phyloP scores from a whole-genome alignment of 2,888 invertebrate genomes.

The Cordilura impudica region DNA sequence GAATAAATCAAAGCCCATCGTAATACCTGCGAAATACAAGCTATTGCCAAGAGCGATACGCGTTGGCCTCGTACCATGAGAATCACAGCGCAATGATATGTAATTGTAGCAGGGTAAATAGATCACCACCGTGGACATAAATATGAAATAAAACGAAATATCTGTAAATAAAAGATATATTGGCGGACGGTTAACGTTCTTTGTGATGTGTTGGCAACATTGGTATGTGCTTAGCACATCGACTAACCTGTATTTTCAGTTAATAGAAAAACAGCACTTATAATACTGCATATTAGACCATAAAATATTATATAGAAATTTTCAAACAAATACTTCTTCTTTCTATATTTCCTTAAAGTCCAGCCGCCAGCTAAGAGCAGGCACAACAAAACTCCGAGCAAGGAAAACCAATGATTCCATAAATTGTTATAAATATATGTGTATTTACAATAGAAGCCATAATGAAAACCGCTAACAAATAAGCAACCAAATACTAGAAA shows the following conservation, averaged over 20 bases:
- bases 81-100: conserved; percentile 70
- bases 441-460: conserved; percentile 72
- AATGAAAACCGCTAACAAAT: conserved; percentile 69
- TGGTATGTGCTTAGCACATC: background rate
- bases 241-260: conserved; percentile 70
- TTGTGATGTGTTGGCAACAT: too few species aligned
- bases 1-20: conserved; percentile 68
- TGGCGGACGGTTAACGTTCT: too few species aligned
- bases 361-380: conserved; percentile 67
- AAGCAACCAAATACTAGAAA: conserved; percentile 68
- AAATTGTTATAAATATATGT: conserved; percentile 70
- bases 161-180: conserved; percentile 62
- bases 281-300: conserved; percentile 70
- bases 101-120: conserved; percentile 70
- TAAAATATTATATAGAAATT: conserved; percentile 73
- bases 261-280: conserved; percentile 71
- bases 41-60: conserved; percentile 70
- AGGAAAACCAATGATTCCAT: conserved; percentile 71
- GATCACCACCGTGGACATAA: conserved; percentile 68
- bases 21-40: conserved; percentile 66
- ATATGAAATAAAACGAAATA: conserved; percentile 71
- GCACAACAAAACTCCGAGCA: conserved; percentile 63
- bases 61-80: conserved; percentile 68
- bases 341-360: conserved; percentile 69
- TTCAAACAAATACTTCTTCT: conserved; percentile 69